Evolutionary conservation across 2,113 vertebrate genomes (phyloP).

Genomic region (Phalacrocorax aristotelis): DNA sequence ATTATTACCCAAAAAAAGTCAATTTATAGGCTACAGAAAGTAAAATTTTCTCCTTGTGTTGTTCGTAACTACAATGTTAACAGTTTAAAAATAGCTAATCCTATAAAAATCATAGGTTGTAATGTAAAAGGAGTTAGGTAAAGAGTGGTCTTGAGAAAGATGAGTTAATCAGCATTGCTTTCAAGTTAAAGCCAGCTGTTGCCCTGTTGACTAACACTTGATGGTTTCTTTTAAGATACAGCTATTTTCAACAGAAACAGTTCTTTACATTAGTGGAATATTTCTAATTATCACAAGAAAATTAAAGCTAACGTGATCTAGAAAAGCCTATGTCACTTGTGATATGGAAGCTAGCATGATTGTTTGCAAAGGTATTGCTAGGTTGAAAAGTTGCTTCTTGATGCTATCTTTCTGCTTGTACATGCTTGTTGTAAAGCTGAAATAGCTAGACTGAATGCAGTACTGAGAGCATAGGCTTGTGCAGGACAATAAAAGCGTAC

Average conservation of each 20-base stretch:
- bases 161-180: not conserved
- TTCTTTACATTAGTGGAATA: not conserved
- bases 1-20: not conserved
- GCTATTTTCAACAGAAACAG: not conserved
- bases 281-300: not conserved
- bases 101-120: not conserved
- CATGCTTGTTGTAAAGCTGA: not conserved
- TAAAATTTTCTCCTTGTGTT: not conserved
- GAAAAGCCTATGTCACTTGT: not conserved
- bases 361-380: not conserved
- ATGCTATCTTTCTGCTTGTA: not conserved
- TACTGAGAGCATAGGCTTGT: not conserved
- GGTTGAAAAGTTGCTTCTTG: not conserved
- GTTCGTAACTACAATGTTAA: not conserved
- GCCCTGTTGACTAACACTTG: not conserved
- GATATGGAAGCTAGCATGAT: not conserved
- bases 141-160: not conserved
- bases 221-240: not conserved
- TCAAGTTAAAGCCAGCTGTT: not conserved
- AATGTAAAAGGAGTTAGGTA: not conserved
- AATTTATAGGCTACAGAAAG: not conserved
- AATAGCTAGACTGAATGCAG: not conserved
- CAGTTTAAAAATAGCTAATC: not conserved
- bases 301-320: not conserved
- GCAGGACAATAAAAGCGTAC: not conserved